phyloP scores from a whole-genome alignment of 2,113 vertebrate genomes.

The Geothlypis trichas region DNA sequence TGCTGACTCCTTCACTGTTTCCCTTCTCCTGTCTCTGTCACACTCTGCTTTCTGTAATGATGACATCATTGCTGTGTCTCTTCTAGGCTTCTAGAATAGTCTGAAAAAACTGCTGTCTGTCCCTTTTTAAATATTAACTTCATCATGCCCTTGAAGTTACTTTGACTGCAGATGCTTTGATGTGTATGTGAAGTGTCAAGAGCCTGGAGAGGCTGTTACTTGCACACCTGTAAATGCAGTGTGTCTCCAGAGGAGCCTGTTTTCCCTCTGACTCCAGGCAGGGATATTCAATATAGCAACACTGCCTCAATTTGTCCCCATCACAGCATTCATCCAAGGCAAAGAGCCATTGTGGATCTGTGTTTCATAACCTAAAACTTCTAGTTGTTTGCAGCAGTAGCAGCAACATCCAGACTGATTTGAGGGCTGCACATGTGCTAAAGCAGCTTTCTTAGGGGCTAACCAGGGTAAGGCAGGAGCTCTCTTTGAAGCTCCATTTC shows the following conservation, averaged over 20 bases:
- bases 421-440: neutral
- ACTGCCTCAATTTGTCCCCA: neutral
- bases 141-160: neutral
- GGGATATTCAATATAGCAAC: neutral
- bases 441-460: neutral
- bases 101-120: constrained; percentile 7
- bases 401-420: neutral
- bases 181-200: neutral
- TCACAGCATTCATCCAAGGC: neutral
- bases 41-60: neutral
- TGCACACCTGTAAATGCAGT: neutral
- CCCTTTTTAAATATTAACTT: constrained; percentile 52
- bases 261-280: neutral
- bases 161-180: constrained; percentile 5
- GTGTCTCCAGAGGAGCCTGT: neutral
- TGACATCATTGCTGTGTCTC: neutral
- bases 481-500: neutral
- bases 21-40: neutral
- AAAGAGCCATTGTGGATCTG: neutral
- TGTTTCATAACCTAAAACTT: neutral
- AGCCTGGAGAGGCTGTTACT: neutral
- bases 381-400: neutral
- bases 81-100: constrained; percentile 10
- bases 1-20: constrained; percentile 11
- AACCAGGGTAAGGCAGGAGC: neutral